Conservation (phyloP, 2,797 vertebrate species). For the Thalassophryne amazonica region DNA sequence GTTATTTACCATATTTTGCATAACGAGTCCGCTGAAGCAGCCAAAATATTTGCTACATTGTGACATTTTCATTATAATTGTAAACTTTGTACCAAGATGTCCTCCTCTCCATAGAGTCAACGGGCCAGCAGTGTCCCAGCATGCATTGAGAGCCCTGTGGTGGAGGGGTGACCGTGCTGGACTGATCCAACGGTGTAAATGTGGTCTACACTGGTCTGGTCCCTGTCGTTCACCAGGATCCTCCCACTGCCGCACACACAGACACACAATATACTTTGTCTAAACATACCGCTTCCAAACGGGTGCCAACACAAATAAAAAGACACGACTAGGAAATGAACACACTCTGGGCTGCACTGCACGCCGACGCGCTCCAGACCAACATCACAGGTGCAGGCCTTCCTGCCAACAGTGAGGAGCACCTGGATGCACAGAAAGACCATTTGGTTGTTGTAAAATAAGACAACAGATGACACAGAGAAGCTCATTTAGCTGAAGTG, state of each 20-base stretch:
- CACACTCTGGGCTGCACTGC: constrained; percentile 81
- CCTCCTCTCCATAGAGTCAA: constrained; percentile 74
- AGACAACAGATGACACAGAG: too few species aligned
- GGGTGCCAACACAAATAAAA: not conserved
- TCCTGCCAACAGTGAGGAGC: constrained; percentile 80
- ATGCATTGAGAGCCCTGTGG: constrained; percentile 82
- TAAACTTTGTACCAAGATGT: constrained; percentile 60
- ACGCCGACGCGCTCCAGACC: constrained; percentile 82
- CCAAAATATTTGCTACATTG: too few species aligned
- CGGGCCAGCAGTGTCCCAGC: constrained; percentile 77
- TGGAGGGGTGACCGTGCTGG: constrained; percentile 76
- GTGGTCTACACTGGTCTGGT: constrained; percentile 80
- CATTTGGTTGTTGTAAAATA: too few species aligned
- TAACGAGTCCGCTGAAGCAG: too few species aligned
- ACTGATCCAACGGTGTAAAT: constrained; percentile 83
- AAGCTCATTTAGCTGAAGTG: too few species aligned
- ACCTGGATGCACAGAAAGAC: constrained; percentile 66
- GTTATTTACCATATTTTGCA: too few species aligned
- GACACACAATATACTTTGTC: not conserved
- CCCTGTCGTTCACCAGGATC: constrained; percentile 81
- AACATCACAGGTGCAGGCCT: constrained; percentile 76
- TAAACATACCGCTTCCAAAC: not conserved
- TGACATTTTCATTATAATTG: too few species aligned
- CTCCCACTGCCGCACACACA: constrained; percentile 72
- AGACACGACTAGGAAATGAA: not conserved